Conservation (phyloP, 2,113 vertebrate genomes). For the Prunella himalayana region DNA sequence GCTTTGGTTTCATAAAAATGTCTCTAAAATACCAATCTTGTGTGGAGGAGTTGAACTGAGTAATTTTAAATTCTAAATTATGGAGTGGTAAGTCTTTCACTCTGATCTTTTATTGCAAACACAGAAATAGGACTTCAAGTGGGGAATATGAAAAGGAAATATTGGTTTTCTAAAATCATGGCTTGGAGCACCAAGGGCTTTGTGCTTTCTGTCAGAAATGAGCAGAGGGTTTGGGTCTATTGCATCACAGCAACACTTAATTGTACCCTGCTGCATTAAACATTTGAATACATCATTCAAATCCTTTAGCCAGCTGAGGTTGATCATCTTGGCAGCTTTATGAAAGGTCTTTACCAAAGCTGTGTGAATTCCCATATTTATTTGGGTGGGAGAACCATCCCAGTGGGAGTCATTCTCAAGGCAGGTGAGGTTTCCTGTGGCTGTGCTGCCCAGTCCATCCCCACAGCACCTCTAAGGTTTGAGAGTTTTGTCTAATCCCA, state of each 20-base stretch:
- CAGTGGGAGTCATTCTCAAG: neutral
- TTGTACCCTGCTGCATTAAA: neutral
- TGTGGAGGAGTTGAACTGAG: neutral
- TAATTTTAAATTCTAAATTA: neutral
- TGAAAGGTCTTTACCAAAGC: neutral
- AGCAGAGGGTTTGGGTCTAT: neutral
- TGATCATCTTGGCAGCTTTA: neutral
- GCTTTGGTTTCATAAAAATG: neutral
- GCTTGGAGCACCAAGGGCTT: neutral
- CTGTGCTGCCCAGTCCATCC: too few species aligned
- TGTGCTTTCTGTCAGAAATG: neutral
- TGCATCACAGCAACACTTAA: neutral
- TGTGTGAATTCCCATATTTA: neutral
- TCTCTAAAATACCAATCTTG: neutral
- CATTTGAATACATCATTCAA: neutral
- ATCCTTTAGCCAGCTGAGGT: neutral
- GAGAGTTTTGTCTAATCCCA: neutral
- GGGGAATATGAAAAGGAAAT: neutral
- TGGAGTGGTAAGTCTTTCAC: neutral
- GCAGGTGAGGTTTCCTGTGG: neutral
- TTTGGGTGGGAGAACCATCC: neutral
- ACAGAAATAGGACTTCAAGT: neutral
- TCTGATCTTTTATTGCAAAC: neutral
- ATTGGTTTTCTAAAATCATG: neutral
- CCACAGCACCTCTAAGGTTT: neutral